Conservation (phyloP, 2,888 invertebrate species). For the Latrodectus hesperus region DNA sequence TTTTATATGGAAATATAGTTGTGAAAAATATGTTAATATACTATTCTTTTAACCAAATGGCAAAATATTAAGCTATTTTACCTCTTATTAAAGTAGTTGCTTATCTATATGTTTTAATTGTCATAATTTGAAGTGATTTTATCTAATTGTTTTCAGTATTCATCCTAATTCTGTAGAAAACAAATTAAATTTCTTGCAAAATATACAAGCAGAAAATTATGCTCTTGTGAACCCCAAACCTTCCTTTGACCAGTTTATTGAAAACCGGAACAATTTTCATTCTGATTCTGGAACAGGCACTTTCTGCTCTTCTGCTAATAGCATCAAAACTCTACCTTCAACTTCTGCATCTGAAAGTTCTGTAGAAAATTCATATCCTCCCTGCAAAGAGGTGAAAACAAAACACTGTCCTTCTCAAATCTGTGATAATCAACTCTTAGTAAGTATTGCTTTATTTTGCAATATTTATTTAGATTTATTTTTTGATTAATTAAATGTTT, state of each 20-base stretch:
- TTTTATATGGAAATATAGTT: too few species aligned
- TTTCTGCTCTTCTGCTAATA: neutral
- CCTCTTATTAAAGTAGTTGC: too few species aligned
- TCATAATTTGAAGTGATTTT: too few species aligned
- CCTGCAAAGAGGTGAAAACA: too few species aligned
- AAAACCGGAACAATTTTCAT: neutral
- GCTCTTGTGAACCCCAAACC: neutral
- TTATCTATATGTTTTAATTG: too few species aligned
- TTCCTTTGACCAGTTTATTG: neutral
- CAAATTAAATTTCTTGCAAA: slow-evolving; percentile 9
- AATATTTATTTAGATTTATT: neutral
- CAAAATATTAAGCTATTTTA: too few species aligned
- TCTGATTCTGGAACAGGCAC: neutral
- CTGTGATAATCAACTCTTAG: slow-evolving; percentile 32
- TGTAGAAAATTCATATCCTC: neutral
- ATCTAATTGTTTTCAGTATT: too few species aligned
- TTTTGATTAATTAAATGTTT: neutral
- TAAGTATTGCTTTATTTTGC: slow-evolving; percentile 12
- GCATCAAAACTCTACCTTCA: neutral
- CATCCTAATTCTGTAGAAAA: neutral
- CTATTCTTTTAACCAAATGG: too few species aligned
- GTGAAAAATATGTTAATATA: too few species aligned
- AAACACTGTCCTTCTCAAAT: slow-evolving; percentile 29
- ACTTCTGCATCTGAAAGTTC: neutral
- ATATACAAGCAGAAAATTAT: neutral